phyloP scores from a whole-genome alignment of 2,797 vertebrate species.

The Percopsis omiscomaycus region DNA sequence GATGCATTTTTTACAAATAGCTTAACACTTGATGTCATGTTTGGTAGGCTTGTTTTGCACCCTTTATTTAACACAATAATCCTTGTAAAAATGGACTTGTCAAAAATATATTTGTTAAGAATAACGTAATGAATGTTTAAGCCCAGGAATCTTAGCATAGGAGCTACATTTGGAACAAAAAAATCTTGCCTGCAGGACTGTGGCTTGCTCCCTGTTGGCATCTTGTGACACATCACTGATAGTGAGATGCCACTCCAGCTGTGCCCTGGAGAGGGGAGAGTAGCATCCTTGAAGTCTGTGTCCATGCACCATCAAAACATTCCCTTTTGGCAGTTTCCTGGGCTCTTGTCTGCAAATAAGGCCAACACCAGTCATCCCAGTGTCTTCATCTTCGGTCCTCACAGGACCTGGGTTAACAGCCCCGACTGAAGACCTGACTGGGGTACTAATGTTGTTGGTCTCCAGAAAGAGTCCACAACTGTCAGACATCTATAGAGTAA shows the following conservation, averaged over 20 bases:
- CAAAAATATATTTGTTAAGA: too few species aligned
- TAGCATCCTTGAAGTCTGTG: slow-evolving; percentile 65
- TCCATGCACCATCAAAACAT: slow-evolving; percentile 58
- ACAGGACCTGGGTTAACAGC: slow-evolving; percentile 22
- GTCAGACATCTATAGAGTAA: slow-evolving; percentile 70
- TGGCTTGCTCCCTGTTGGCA: slow-evolving; percentile 51
- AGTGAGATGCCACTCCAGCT: slow-evolving; percentile 74
- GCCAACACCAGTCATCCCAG: neutral
- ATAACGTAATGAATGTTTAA: too few species aligned
- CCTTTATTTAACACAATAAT: too few species aligned
- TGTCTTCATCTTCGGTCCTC: slow-evolving; percentile 9
- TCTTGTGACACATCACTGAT: slow-evolving; percentile 54
- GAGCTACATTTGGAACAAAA: too few species aligned
- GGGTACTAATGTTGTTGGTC: slow-evolving; percentile 11
- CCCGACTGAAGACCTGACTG: neutral
- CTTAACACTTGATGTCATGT: too few species aligned
- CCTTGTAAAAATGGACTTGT: too few species aligned
- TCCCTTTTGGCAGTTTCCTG: slow-evolving; percentile 22
- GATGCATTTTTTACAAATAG: too few species aligned
- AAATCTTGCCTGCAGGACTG: slow-evolving; percentile 69
- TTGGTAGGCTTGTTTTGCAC: too few species aligned
- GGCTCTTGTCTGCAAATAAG: slow-evolving; percentile 23
- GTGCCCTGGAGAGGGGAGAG: slow-evolving; percentile 57
- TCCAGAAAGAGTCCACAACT: slow-evolving; percentile 59
- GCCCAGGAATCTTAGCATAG: too few species aligned